These are phyloP conservation scores for Tor tambroides DNA, from an alignment of 2,113 vertebrate species.

Conservation along the genomic window DNA sequence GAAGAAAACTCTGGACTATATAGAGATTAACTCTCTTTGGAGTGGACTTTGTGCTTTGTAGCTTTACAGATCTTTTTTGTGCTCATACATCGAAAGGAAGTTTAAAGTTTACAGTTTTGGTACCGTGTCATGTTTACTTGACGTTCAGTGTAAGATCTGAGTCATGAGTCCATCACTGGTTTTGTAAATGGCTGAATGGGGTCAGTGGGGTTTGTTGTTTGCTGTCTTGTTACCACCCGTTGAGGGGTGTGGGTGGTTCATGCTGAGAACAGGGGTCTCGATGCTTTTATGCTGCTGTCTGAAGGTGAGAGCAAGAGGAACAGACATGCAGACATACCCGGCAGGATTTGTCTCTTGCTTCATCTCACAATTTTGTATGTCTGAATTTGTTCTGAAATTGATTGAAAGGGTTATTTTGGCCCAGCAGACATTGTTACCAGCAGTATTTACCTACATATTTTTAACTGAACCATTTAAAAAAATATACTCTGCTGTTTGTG, in stretches of 20 bases:
- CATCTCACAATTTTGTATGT: background rate
- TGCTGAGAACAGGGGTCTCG: background rate
- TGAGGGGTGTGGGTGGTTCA: background rate
- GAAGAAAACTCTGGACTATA: too few relatives aligned
- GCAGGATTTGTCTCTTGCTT: slow-evolving; percentile 10
- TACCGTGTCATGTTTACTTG: background rate
- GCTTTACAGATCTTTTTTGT: too few relatives aligned
- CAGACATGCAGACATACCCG: background rate
- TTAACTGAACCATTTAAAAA: too few relatives aligned
- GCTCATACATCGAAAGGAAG: too few relatives aligned
- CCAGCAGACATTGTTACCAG: too few relatives aligned
- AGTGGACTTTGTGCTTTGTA: too few relatives aligned
- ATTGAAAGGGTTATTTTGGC: too few relatives aligned
- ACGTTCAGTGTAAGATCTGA: background rate
- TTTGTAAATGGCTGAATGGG: slow-evolving; percentile 3
- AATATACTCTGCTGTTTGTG: too few relatives aligned
- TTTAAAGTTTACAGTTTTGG: background rate
- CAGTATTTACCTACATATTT: too few relatives aligned
- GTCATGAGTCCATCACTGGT: background rate
- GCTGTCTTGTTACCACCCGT: background rate
- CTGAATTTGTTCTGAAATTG: background rate
- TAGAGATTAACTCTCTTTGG: too few relatives aligned
- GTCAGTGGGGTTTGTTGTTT: slow-evolving; percentile 21
- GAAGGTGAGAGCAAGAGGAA: background rate
- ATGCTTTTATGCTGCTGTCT: background rate